Conservation (phyloP, 2,888 invertebrate species). For the Lacanobia oleracea region DNA sequence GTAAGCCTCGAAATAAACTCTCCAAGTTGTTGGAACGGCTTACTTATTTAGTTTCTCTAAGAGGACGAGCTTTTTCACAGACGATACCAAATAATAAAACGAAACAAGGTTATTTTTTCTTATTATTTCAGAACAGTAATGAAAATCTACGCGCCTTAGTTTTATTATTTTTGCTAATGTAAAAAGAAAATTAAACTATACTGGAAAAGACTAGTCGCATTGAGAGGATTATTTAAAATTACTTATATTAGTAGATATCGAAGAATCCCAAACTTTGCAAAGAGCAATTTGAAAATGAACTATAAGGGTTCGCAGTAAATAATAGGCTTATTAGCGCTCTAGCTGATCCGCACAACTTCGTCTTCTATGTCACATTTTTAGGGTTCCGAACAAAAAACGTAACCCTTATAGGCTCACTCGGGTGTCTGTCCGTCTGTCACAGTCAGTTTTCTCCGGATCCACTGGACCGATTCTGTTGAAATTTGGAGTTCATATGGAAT, state of each 20-base stretch:
- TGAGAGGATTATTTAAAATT: not conserved
- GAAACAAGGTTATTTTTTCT: constrained; percentile 22
- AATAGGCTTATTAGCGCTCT: not conserved
- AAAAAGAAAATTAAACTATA: constrained; percentile 40
- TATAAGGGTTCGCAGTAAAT: not conserved
- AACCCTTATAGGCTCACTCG: no score
- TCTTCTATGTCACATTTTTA: no score
- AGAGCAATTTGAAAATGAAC: not conserved
- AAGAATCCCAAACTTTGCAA: not conserved
- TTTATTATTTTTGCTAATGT: constrained; percentile 39
- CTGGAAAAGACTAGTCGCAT: constrained; percentile 10
- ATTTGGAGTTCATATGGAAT: no score
- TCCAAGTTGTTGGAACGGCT: constrained; percentile 33
- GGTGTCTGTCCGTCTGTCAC: no score
- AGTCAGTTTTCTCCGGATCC: no score
- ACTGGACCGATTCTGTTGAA: no score
- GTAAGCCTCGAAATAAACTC: constrained; percentile 36
- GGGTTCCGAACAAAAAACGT: no score
- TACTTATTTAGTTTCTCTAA: constrained; percentile 27
- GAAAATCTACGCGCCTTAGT: constrained; percentile 27
- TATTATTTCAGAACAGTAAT: constrained; percentile 39
- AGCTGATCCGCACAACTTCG: no score
- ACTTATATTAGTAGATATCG: not conserved
- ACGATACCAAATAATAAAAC: constrained; percentile 46
- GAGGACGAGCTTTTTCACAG: constrained; percentile 27